Conservation (phyloP, 2,888 invertebrate genomes). For the Diaperis boleti region DNA sequence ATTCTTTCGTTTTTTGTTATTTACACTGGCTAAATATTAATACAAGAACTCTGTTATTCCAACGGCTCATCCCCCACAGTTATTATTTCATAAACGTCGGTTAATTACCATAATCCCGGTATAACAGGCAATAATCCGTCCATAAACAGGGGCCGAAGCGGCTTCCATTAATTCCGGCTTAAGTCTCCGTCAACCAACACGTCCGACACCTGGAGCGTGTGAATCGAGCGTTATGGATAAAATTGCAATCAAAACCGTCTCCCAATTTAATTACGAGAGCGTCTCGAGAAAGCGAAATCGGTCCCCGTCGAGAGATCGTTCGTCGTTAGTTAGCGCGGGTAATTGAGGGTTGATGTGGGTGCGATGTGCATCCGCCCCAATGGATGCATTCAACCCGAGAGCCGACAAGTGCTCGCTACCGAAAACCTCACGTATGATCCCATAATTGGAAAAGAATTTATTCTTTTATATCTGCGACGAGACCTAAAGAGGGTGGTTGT, state of each 20-base stretch:
- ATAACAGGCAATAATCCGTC: conserved; percentile 41
- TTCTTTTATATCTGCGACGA: conserved; percentile 47
- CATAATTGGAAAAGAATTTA: conserved; percentile 60
- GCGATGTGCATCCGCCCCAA: conserved; percentile 61
- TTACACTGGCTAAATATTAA: too few species aligned
- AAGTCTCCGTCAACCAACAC: conserved; percentile 44
- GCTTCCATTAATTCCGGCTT: conserved; percentile 46
- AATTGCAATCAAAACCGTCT: conserved; percentile 23
- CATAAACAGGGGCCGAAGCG: conserved; percentile 33
- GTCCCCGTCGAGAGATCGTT: conserved; percentile 39
- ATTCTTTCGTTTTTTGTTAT: too few species aligned
- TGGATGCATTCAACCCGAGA: conserved; percentile 56
- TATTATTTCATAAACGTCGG: conserved; percentile 44
- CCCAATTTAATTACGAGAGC: conserved; percentile 40
- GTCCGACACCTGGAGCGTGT: conserved; percentile 25
- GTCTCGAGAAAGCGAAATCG: conserved; percentile 24
- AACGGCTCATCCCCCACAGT: conserved; percentile 2
- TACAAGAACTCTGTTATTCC: conserved; percentile 8
- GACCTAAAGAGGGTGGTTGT: conserved; percentile 35
- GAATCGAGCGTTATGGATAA: conserved; percentile 19
- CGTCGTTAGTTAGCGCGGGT: conserved; percentile 43
- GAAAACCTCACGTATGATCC: conserved; percentile 36
- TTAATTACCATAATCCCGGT: conserved; percentile 49
- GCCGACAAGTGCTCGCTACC: conserved; percentile 50
- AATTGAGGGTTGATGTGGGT: conserved; percentile 58